Base-by-base conservation (phyloP, 2,888 invertebrate genomes). In the Elmis aenea region DNA sequence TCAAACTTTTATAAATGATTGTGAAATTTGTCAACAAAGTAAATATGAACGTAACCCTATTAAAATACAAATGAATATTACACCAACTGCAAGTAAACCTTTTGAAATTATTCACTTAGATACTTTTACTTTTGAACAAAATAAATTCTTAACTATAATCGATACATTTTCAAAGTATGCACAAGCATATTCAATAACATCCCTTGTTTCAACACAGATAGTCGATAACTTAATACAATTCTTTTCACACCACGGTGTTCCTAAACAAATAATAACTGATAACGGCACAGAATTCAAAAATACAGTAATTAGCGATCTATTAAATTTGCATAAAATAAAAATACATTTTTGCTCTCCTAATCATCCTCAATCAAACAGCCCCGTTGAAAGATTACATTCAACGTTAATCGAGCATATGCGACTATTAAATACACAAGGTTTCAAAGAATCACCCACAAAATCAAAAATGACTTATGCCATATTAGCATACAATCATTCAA, bases 331-430 rank as follows among this genome's bases (percentile, higher is more conserved):
- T 20, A 15, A 45, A 27, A 44, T 52, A 3, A 34, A 49, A 30
- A 32, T 46, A 11, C 51, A 52, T 26, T 46, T 42, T 9, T 39
- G 37, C 8, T 39, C 42, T 8, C 13, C 36, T 3, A 35, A 46
- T 12, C 43, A 50, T 25, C 45, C 47, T 1, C 39, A 47, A 11
- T 38, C 35, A 18, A 52, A 52, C 13, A 38, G 45, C 9, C 30
- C 30, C 2, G 30, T 51, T 10, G 48, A 51, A 38, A 20, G 48
- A 16, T 48, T 46, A 34, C 41, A 46, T 11, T 48, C 45, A 1
- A 46, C 46, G 1, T n/a, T 51, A 9, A 33, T 42, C 4, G 51
- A 51, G 38, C 33, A 30, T 10, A 29, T 43, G 8, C 2, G 35
- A 13, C 23, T 21, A 2, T 5, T 38, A 13, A 22, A 32, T 18